Evolutionary conservation across 2,113 vertebrate genomes (phyloP).

Genomic region (Smithornis capensis): DNA sequence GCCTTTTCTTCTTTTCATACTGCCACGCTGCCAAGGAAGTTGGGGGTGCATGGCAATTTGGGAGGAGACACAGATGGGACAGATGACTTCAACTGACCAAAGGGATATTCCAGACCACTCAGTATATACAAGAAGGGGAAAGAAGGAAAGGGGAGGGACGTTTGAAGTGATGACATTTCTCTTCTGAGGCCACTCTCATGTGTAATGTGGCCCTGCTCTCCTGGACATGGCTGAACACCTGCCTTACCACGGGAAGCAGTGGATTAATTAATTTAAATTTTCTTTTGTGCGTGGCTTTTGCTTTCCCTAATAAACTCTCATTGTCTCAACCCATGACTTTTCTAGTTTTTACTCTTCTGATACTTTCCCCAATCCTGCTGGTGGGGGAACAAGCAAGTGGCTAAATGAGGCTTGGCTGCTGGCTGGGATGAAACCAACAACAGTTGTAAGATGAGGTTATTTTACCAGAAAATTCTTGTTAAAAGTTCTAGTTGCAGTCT

Average conservation of each 20-base stretch:
- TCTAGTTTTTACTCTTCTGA: neutral
- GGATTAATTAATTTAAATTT: neutral
- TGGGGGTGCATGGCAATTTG: neutral
- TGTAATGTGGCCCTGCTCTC: neutral
- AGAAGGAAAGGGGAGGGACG: neutral
- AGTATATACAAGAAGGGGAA: no score
- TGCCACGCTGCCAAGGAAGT: fast-evolving
- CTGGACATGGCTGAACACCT: neutral
- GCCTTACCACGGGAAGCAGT: neutral
- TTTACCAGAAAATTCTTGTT: neutral
- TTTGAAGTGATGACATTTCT: neutral
- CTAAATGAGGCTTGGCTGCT: fast-evolving
- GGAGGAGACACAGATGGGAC: neutral
- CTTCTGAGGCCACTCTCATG: neutral
- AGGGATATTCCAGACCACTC: neutral
- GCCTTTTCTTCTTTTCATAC: no score
- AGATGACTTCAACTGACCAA: neutral
- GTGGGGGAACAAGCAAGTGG: neutral
- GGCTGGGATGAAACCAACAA: neutral
- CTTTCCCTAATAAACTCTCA: neutral
- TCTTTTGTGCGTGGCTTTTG: neutral
- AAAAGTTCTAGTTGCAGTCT: neutral
- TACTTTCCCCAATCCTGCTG: neutral
- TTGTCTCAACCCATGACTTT: neutral
- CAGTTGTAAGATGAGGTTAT: neutral